Evolutionary conservation across 1,140 invertebrate species (phyloP).

Genomic region (Eumaeus atala): DNA sequence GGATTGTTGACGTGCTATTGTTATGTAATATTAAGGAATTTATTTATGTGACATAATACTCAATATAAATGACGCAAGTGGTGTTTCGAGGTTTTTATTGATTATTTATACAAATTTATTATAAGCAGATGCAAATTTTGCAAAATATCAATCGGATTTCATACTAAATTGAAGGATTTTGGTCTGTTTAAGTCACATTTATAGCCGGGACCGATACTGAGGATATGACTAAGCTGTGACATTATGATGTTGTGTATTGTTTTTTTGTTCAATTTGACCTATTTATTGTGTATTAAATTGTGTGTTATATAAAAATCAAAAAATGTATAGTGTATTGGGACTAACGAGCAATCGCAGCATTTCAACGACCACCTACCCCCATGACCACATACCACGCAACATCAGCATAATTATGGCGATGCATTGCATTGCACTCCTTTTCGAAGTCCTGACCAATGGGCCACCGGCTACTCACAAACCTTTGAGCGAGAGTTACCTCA

Average conservation of each 20-base stretch:
- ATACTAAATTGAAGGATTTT: background rate
- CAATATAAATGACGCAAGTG: background rate
- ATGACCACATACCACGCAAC: no score
- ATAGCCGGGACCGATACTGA: background rate
- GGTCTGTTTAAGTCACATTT: background rate
- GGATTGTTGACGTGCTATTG: no score
- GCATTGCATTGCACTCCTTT: no score
- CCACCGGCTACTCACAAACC: no score
- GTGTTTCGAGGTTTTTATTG: background rate
- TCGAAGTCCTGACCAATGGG: no score
- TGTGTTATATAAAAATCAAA: no score
- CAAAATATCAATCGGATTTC: conserved; percentile 8
- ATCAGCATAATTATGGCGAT: no score
- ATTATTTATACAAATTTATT: conserved; percentile 2
- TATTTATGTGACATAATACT: conserved; percentile 4
- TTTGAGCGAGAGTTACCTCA: no score
- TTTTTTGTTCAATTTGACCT: background rate
- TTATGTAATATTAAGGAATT: background rate
- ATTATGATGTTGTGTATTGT: conserved; percentile 5
- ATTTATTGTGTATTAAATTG: no score
- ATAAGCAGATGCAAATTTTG: conserved; percentile 1
- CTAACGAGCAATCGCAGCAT: no score
- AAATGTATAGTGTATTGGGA: no score
- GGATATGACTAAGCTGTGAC: conserved; percentile 1
- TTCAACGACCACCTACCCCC: no score